Evolutionary conservation across 2,888 invertebrate genomes (phyloP).

Genomic region (Teleiodes luculella): DNA sequence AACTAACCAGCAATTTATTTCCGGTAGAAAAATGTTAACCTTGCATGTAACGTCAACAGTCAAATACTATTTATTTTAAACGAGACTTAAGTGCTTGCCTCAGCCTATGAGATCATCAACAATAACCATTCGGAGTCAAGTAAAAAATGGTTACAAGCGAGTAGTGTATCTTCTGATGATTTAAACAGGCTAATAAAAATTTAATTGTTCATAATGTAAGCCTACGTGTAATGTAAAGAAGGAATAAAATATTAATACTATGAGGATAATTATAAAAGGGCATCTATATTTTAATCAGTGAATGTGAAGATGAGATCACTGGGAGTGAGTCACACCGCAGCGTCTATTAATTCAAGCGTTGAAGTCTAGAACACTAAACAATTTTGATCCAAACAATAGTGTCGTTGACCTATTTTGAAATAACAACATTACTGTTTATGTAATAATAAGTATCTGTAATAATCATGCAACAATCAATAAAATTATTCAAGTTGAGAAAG

Average conservation of each 20-base stretch:
- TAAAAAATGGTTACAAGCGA: too few species aligned
- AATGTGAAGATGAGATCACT: conserved; percentile 48
- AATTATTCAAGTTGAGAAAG: too few species aligned
- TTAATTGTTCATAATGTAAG: too few species aligned
- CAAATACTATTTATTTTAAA: conserved; percentile 28
- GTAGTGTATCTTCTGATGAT: too few species aligned
- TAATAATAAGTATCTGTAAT: too few species aligned
- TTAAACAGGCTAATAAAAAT: too few species aligned
- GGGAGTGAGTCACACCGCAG: conserved; percentile 45
- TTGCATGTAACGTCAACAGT: conserved; percentile 37
- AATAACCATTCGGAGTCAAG: neutral
- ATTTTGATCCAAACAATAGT: conserved; percentile 35
- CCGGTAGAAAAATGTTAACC: conserved; percentile 39
- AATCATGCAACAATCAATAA: too few species aligned
- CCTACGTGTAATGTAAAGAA: too few species aligned
- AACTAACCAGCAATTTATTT: too few species aligned
- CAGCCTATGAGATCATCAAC: conserved; percentile 33
- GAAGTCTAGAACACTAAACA: conserved; percentile 54
- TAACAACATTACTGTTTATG: neutral
- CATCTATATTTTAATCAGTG: neutral
- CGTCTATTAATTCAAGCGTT: conserved; percentile 45
- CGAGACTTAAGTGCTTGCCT: conserved; percentile 17
- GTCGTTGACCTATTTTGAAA: neutral
- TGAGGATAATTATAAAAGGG: too few species aligned
- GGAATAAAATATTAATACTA: too few species aligned